Evolutionary conservation across 2,113 vertebrate species (phyloP).

Genomic region (Naja naja): DNA sequence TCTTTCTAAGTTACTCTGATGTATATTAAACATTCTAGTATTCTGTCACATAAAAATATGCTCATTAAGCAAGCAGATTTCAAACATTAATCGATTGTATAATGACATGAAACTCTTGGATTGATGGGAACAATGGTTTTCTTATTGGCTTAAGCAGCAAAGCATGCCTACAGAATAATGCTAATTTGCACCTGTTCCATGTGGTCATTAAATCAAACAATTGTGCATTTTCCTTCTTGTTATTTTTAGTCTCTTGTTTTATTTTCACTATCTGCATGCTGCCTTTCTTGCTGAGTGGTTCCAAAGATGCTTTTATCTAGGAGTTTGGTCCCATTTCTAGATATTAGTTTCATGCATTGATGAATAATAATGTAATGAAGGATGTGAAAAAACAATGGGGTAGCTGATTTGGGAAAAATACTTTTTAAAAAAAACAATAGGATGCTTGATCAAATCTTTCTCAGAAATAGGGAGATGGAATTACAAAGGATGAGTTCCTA

Average conservation of each 20-base stretch:
- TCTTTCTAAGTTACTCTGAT: conserved; percentile 1
- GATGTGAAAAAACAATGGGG: conserved; percentile 32
- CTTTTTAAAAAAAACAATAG: conserved; percentile 24
- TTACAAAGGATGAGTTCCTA: conserved; percentile 34
- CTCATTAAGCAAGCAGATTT: conserved; percentile 22
- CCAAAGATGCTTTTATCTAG: neutral
- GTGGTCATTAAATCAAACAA: conserved; percentile 7
- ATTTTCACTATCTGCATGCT: conserved; percentile 27
- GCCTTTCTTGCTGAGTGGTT: conserved; percentile 11
- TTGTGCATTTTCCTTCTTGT: conserved; percentile 17
- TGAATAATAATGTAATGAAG: conserved; percentile 36
- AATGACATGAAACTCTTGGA: neutral
- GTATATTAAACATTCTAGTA: conserved; percentile 8
- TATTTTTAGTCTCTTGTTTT: conserved; percentile 5
- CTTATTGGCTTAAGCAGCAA: conserved; percentile 1
- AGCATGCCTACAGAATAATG: conserved; percentile 4
- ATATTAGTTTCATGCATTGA: conserved; percentile 8
- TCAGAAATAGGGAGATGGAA: conserved; percentile 25
- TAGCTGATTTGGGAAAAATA: conserved; percentile 22
- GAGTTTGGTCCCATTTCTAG: conserved; percentile 13
- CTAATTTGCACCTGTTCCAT: conserved; percentile 22
- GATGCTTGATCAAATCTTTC: conserved; percentile 34
- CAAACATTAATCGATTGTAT: conserved; percentile 5
- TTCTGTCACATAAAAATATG: neutral
- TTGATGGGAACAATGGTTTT: conserved; percentile 11